These are phyloP conservation scores for Triplophysa bombifrons DNA, from an alignment of 2,797 vertebrate genomes.

Conservation along the genomic window DNA sequence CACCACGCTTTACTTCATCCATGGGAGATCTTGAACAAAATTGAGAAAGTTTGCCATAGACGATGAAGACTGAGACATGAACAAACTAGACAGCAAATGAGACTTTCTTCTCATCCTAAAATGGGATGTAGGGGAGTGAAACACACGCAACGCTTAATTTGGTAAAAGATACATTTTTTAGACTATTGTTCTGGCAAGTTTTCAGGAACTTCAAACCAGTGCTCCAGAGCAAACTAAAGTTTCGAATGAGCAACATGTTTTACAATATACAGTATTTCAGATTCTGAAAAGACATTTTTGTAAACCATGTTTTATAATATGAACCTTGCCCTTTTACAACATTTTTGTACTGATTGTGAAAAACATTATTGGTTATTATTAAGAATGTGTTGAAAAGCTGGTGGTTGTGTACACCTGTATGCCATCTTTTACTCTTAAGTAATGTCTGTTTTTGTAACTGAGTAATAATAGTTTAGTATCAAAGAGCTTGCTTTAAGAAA, in stretches of 20 bases:
- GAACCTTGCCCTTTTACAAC: not conserved
- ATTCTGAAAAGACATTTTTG: not conserved
- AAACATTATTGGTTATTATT: not conserved
- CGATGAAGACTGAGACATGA: conserved; percentile 21
- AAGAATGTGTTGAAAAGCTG: conserved; percentile 6
- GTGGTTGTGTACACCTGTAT: not conserved
- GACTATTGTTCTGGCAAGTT: too few relatives aligned
- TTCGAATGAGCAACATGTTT: too few relatives aligned
- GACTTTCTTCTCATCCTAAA: conserved; percentile 8
- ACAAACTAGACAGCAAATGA: not conserved
- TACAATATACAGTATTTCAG: not conserved
- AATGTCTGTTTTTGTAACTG: not conserved
- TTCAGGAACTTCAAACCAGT: too few relatives aligned
- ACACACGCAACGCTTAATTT: not conserved
- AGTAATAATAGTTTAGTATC: not conserved
- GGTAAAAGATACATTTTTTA: too few relatives aligned
- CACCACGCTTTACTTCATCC: conserved; percentile 51
- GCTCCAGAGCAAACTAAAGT: too few relatives aligned
- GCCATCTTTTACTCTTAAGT: not conserved
- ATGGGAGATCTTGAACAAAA: conserved; percentile 35
- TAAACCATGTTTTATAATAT: not conserved
- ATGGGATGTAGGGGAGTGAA: too few relatives aligned
- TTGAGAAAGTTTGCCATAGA: not conserved
- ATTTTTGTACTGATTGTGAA: conserved; percentile 1
- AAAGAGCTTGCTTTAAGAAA: not conserved